Evolutionary conservation across 1,140 invertebrate species (phyloP), one percentile per base, ranked within the genome.

Genomic region (Ceratina calcarata): DNA sequence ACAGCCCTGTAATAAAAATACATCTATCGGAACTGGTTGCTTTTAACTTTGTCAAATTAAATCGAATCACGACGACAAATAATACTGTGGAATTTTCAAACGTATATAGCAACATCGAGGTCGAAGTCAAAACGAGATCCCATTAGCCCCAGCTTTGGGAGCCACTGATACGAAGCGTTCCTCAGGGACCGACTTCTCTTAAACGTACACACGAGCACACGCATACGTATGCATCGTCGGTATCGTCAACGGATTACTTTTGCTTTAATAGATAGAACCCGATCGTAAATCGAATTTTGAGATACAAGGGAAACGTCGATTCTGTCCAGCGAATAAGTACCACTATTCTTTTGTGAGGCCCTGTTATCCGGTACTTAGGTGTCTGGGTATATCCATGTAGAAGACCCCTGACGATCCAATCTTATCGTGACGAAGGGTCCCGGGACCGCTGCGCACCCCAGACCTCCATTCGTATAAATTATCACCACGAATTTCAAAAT

Each of bases 401-500:
- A 45, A 81, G 78, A 53, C 58, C 74, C 55, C 81, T 84, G 85
- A 88, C 83, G 83, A 87, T 86, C 88, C 85, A 86, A 87, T 89
- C 87, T 89, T 88, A 89, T 89, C 88, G 87, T 78, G 77, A 80
- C 83, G 81, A 87, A 84, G 68, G 67, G 66, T 45, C 22, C 65
- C 55, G 67, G 57, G 51, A 57, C 51, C 27, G 53, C 67, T 20
- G 24, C 51, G 13, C 45, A 3, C n/a, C n/a, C 24, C 57, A 10
- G 16, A 13, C 45, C 64, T 66, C 45, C 62, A 32, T 32, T 72
- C 66, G 78, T 86, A 88, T 89, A 89, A 89, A 89, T 89, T 88
- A 88, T 85, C 80, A 71, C 84, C 75, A 86, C 77, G 84, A 86
- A 88, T 88, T 87, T 88, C 87, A 82, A 87, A 86, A 88, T 69